phyloP scores from a whole-genome alignment of 2,888 invertebrate species.

The Xiphydria camelus region DNA sequence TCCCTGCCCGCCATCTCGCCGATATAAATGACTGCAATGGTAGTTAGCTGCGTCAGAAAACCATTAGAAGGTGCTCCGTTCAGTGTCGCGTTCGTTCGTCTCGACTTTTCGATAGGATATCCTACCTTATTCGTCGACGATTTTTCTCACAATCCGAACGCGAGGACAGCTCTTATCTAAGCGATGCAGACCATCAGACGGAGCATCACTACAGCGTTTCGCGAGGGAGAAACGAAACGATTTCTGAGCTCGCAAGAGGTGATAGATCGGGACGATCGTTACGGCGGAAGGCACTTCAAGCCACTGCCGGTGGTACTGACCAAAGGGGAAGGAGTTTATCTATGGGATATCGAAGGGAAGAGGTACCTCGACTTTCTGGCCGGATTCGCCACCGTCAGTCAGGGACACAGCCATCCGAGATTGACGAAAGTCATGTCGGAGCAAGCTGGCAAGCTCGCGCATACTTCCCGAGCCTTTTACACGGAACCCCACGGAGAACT shows the following conservation, averaged over 20 bases:
- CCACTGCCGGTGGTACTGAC: slow-evolving; percentile 71
- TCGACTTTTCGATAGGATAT: too few species aligned
- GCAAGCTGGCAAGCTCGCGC: slow-evolving; percentile 66
- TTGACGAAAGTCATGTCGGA: slow-evolving; percentile 66
- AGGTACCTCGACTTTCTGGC: slow-evolving; percentile 78
- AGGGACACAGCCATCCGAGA: slow-evolving; percentile 78
- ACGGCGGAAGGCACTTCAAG: slow-evolving; percentile 74
- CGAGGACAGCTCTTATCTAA: too few species aligned
- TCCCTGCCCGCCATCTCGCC: too few species aligned
- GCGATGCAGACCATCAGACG: slow-evolving; percentile 33
- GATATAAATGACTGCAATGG: slow-evolving; percentile 22
- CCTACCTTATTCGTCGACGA: too few species aligned
- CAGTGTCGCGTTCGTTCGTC: too few species aligned
- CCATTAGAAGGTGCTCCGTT: slow-evolving; percentile 12
- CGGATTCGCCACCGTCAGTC: slow-evolving; percentile 82
- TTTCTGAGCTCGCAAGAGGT: slow-evolving; percentile 39
- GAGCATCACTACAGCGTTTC: slow-evolving; percentile 13
- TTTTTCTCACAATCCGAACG: too few species aligned
- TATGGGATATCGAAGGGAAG: slow-evolving; percentile 83
- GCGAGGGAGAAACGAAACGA: slow-evolving; percentile 21
- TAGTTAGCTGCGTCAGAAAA: slow-evolving; percentile 16
- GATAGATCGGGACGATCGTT: slow-evolving; percentile 65
- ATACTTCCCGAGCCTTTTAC: slow-evolving; percentile 80
- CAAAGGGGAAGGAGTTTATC: slow-evolving; percentile 69
- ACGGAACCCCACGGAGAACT: slow-evolving; percentile 74